phyloP scores from a whole-genome alignment of 2,888 invertebrate species.

The Rosalia funebris region DNA sequence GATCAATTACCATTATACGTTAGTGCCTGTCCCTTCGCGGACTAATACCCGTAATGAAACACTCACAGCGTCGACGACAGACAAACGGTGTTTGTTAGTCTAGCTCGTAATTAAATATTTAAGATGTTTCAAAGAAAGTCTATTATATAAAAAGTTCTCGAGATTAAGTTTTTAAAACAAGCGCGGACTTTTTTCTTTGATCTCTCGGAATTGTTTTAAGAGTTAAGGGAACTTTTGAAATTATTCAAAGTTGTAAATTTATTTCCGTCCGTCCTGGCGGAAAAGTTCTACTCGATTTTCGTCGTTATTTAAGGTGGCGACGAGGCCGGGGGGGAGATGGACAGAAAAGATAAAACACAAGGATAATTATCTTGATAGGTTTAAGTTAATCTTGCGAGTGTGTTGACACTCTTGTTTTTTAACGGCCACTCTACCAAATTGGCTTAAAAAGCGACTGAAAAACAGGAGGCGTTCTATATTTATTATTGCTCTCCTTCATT shows the following conservation, averaged over 20 bases:
- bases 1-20: too few relatives aligned
- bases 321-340: neutral
- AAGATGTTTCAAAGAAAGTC: slow-evolving; percentile 30
- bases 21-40: too few relatives aligned
- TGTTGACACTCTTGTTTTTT: slow-evolving; percentile 39
- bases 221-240: slow-evolving; percentile 19
- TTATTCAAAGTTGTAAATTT: slow-evolving; percentile 26
- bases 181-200: slow-evolving; percentile 29
- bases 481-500: slow-evolving; percentile 18
- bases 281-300: slow-evolving; percentile 16
- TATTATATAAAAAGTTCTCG: slow-evolving; percentile 22
- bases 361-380: slow-evolving; percentile 48
- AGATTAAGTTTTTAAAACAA: slow-evolving; percentile 30
- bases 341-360: slow-evolving; percentile 13
- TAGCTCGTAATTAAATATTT: slow-evolving; percentile 30
- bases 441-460: slow-evolving; percentile 20
- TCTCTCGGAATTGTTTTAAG: slow-evolving; percentile 27
- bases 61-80: too few relatives aligned
- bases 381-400: slow-evolving; percentile 46
- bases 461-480: slow-evolving; percentile 20
- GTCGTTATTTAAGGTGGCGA: slow-evolving; percentile 13
- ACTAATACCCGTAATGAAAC: too few relatives aligned
- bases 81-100: slow-evolving; percentile 21
- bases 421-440: slow-evolving; percentile 35
- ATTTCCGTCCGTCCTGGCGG: slow-evolving; percentile 18